A percentile compares a stretch with the other conserved stretches of the same genome.
Conservation (phyloP, 2,113 vertebrate genomes). For the Typhlomys cinereus region DNA sequence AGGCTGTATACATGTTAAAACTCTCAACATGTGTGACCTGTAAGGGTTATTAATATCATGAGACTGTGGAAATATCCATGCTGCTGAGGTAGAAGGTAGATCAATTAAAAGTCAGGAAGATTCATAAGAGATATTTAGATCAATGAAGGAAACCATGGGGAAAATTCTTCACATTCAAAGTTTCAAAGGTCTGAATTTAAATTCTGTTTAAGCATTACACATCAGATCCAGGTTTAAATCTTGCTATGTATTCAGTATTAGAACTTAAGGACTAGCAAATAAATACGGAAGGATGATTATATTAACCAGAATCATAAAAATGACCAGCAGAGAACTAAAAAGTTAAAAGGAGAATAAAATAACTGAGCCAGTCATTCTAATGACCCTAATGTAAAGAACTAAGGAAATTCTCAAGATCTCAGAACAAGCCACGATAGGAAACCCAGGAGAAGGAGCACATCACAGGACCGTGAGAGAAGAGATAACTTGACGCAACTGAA, state of each 20-base stretch:
- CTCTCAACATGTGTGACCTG: not conserved
- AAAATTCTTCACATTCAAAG: not conserved
- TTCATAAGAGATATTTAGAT: not conserved
- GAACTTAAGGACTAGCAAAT: not conserved
- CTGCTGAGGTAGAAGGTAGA: not conserved
- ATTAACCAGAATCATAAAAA: not conserved
- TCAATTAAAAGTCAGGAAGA: not conserved
- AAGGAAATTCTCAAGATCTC: not conserved
- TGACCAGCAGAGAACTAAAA: not conserved
- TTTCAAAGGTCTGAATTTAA: conserved; percentile 10
- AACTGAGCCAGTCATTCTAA: not conserved
- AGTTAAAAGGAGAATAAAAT: not conserved
- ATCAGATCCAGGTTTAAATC: too few relatives aligned
- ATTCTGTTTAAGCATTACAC: not conserved
- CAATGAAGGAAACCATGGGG: not conserved
- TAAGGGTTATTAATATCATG: not conserved
- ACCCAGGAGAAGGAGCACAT: not conserved
- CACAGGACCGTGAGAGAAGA: not conserved
- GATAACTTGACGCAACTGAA: not conserved
- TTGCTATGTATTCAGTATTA: too few relatives aligned
- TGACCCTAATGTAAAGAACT: not conserved
- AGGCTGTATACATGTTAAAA: not conserved
- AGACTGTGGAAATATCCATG: not conserved
- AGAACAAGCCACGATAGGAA: not conserved
- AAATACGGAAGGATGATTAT: not conserved